Base-by-base conservation (phyloP, 2,797 vertebrate genomes). In the Enteromius afrohamiltoni region DNA sequence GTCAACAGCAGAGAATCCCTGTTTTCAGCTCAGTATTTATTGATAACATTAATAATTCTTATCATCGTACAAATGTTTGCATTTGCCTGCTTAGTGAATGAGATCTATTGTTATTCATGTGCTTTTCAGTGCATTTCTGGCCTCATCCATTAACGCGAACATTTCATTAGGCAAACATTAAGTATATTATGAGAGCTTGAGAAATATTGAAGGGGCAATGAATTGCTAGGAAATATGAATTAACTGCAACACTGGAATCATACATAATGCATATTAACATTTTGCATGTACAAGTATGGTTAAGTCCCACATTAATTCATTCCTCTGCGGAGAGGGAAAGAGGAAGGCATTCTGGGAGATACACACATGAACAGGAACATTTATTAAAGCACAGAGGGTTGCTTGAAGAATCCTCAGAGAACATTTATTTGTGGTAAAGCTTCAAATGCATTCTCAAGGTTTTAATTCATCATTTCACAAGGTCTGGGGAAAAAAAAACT, bases 111-210 rank as follows among this genome's bases (percentile, higher is more conserved):
- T 23, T 68, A 51, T 55, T 76, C 17, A 62, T 91, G 90, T 93
- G 90, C 89, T 93, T 89, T 92, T 93, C 91, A 90, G 85, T 17
- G 21, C 49, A 76, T 29, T 73, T 49, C 37, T 82, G 84, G 19
- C 83, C 86, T 85, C 90, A 91, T 93, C 92, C 92, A 94, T 95
- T 95, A 94, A 93, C 89, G 91, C 92, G 91, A 93, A 92, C 92
- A 93, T 93, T 93, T 93, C 90, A 94, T 94, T 94, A 94, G 91
- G 91, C 91, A 94, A 93, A 94, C 91, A 93, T 94, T 91, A 94
- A 90, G 26, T 67, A 77, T 81, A 81, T 84, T 82, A 62, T 55
- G 69, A 79, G 53, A 76, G 69, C 67, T 53, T 65, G 60, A 92
- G 91, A 94, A 94, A 93, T 92, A 94, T 91, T 92, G 92, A 90